Percentiles rank a stretch among this genome's conserved stretches.
Conservation (phyloP, 2,113 vertebrate species). For the Hypocryptadius cinnamomeus region DNA sequence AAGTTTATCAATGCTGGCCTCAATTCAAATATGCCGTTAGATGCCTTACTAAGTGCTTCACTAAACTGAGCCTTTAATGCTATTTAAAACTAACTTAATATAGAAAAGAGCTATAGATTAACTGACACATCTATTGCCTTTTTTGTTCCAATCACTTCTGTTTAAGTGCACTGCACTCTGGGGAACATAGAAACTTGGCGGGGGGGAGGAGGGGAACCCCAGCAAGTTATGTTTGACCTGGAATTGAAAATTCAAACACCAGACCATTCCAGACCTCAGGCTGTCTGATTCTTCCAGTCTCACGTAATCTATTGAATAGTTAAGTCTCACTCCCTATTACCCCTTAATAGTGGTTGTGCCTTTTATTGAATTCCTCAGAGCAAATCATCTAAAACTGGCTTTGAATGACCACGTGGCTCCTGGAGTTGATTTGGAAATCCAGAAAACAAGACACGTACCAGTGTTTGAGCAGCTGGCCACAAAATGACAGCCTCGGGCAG, state of each 20-base stretch:
- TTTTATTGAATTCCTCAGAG: conserved; percentile 2
- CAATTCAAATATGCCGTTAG: conserved; percentile 42
- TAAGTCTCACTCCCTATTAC: background rate
- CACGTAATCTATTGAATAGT: background rate
- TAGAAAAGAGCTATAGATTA: conserved; percentile 44
- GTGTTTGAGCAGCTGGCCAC: background rate
- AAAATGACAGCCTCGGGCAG: background rate
- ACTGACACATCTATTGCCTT: background rate
- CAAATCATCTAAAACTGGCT: background rate
- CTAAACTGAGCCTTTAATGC: conserved; percentile 53
- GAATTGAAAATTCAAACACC: background rate
- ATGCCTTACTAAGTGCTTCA: conserved; percentile 36
- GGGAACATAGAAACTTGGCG: background rate
- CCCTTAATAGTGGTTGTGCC: background rate
- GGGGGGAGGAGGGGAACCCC: background rate
- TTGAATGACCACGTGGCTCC: background rate
- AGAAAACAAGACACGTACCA: background rate
- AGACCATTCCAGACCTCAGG: background rate
- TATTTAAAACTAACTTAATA: conserved; percentile 56
- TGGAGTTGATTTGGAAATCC: background rate
- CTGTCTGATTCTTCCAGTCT: background rate
- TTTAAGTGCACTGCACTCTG: background rate
- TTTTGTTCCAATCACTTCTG: background rate
- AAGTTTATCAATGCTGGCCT: conserved; percentile 49
- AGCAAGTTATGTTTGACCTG: background rate